These are phyloP conservation scores for Blastobasis lacticolella DNA, from an alignment of 2,888 invertebrate genomes.

Conservation along the genomic window DNA sequence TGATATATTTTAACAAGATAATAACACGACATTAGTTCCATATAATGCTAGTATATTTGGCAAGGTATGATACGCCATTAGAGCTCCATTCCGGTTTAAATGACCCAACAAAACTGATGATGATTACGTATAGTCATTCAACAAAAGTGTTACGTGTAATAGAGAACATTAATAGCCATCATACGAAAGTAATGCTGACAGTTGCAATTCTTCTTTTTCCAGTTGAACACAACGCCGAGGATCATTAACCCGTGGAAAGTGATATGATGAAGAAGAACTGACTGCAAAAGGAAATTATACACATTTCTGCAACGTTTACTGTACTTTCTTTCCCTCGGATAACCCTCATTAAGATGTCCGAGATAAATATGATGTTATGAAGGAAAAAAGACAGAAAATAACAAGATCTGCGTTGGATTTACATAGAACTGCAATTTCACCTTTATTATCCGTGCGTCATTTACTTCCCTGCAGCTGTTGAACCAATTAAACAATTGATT, in stretches of 20 bases:
- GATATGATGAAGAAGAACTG: conserved; percentile 4
- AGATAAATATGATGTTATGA: conserved; percentile 7
- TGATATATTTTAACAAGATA: too few species aligned
- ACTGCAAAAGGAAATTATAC: conserved; percentile 7
- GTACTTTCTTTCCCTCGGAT: conserved; percentile 9
- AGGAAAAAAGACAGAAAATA: not conserved
- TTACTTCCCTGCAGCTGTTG: too few species aligned
- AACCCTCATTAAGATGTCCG: conserved; percentile 11
- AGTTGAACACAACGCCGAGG: conserved; percentile 10
- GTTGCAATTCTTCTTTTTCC: conserved; percentile 4
- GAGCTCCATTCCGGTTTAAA: not conserved
- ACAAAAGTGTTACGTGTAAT: not conserved
- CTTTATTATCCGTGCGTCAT: too few species aligned
- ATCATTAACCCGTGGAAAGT: conserved; percentile 8
- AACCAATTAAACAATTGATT: too few species aligned
- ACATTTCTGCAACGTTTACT: conserved; percentile 7
- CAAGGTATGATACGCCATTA: not conserved
- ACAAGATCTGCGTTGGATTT: not conserved
- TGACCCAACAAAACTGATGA: not conserved
- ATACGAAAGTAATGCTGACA: conserved; percentile 1
- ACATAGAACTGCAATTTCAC: not conserved
- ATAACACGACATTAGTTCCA: too few species aligned
- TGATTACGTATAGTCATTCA: not conserved
- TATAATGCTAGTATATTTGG: too few species aligned
- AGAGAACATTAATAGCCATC: not conserved